phyloP scores from a whole-genome alignment of 2,113 vertebrate genomes.

The Stictonetta naevosa region DNA sequence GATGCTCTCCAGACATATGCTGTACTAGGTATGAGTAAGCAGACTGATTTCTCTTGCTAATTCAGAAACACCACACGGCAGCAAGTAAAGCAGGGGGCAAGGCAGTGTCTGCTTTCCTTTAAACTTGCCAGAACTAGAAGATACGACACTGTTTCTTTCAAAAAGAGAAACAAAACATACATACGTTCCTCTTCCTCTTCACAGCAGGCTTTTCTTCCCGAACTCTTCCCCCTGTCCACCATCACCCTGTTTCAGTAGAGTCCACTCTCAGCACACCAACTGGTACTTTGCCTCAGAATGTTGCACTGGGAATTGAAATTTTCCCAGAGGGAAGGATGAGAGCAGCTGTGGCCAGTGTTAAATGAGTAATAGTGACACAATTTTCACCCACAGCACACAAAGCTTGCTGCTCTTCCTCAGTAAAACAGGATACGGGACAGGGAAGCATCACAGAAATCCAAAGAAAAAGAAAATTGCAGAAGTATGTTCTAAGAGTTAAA shows the following conservation, averaged over 20 bases:
- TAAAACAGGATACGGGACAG: neutral
- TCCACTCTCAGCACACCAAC: accelerated
- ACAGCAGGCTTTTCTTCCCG: neutral
- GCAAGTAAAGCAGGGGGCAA: accelerated
- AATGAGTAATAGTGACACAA: neutral
- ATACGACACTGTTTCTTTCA: neutral
- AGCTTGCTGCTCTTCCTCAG: neutral
- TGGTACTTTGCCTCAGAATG: neutral
- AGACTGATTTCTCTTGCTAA: neutral
- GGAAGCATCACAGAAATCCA: neutral
- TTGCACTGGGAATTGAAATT: neutral
- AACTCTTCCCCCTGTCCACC: neutral
- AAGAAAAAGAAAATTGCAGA: neutral
- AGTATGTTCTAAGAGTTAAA: neutral
- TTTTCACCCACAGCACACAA: neutral
- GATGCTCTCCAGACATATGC: neutral
- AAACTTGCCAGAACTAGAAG: neutral
- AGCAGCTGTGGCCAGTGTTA: neutral
- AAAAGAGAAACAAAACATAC: neutral
- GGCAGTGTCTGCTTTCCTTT: neutral
- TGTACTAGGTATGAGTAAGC: neutral
- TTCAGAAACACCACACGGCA: neutral
- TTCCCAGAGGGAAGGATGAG: neutral
- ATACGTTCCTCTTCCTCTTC: neutral
- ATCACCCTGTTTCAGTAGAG: neutral